Base-by-base conservation (phyloP, 2,797 vertebrate species). In the Malurus leucopterus region DNA sequence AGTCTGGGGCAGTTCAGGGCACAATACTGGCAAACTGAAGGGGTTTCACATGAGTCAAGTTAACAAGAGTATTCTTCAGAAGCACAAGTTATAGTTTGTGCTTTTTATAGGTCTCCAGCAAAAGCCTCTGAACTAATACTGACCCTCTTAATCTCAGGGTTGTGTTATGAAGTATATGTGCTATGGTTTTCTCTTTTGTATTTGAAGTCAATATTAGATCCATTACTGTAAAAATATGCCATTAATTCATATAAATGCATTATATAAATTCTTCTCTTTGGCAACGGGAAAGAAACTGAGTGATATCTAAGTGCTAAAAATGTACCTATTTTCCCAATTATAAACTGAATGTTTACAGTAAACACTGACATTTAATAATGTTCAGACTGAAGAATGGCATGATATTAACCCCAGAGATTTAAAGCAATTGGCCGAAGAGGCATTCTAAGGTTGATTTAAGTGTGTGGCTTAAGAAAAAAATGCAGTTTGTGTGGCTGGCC, bases 11-110 rank as follows among this genome's bases (percentile, higher is more conserved):
- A 95, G 91, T 87, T 86, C 44, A 93, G 90, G 91, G 91, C 91
- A 93, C 77, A 89, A 61, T 93, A 73, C 93, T 76, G 80, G 71
- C 74, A 95, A 92, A 86, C 84, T 88, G 93, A 94, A 94, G 85
- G 87, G 74, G 87, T 86, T 94, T 89, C 77, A 65, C 67, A 64
- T 11, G 58, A 95, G 76, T 68, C 69, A 51, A 64, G 81, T 84
- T 90, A 86, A 83, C 75, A 72, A 63, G 51, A 80, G 75, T 41
- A 5, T 91, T 92, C 83, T 84, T 90, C 1, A 0, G 43, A 71
- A 59, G 74, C 36, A 68, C 69, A 75, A 89, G 77, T 62, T 86
- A 64, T 1, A 91, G 64, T 54, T 62, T 79, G 40, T 73, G 82
- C 30, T 91, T 93, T 94, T 87, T 70, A 69, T 30, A 72, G 44